These are phyloP conservation scores for Oreotragus oreotragus DNA, from an alignment of 2,113 vertebrate genomes.

Conservation along the genomic window DNA sequence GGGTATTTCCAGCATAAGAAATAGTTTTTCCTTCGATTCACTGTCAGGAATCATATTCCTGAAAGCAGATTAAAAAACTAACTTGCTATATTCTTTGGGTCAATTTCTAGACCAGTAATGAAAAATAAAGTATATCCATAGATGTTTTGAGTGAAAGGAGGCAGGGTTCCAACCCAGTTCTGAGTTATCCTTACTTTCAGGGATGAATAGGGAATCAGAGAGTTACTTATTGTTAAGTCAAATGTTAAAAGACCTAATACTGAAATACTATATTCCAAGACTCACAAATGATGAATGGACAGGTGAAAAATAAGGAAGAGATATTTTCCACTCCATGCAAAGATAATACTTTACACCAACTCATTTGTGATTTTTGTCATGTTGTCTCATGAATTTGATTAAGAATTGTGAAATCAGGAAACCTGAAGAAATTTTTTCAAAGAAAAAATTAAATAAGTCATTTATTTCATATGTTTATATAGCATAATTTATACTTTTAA, in stretches of 20 bases:
- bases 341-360: background rate
- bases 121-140: background rate
- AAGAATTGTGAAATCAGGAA: background rate
- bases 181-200: background rate
- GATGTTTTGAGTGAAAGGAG: background rate
- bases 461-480: background rate
- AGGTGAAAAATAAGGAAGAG: background rate
- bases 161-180: background rate
- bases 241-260: background rate
- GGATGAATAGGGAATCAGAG: background rate
- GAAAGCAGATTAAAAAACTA: background rate
- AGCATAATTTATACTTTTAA: background rate
- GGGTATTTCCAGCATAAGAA: background rate
- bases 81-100: background rate
- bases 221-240: background rate
- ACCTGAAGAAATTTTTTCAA: background rate
- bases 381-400: background rate
- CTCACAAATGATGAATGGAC: background rate
- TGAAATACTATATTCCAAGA: background rate
- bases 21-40: background rate
- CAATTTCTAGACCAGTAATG: background rate
- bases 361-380: background rate
- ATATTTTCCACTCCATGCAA: background rate
- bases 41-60: background rate
- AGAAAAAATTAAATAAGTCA: background rate